Base-by-base conservation (phyloP, 2,888 invertebrate species). In the Colostygia pectinataria region DNA sequence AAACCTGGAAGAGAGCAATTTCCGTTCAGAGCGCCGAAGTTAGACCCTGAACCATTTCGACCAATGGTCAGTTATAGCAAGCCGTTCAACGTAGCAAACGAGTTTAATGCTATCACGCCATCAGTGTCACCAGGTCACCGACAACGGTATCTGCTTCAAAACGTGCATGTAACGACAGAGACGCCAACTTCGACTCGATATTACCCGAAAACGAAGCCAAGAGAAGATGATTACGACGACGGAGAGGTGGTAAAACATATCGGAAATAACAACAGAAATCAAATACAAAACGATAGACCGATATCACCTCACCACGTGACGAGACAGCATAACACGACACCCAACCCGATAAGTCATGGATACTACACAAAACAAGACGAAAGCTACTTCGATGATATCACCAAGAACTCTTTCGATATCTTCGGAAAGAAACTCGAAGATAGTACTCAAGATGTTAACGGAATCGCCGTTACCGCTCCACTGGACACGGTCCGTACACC, bases 401-500 rank as follows among this genome's bases (percentile, higher is more conserved):
- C 95, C 2, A 93, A 93, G 71, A 94, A 94, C 65, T 94, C 94
- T 45, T 95, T 94, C 66, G 94, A 94, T 18, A 92, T 93, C 59
- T 95, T 95, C 68, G 95, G 94, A 1, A 93, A 93, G 77, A 95
- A 94, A 76, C 74, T 94, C 43, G 91, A 82, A 68, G 85, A 83
- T 65, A 90, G 86, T 12, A 88, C 83, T 18, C 88, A 81, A 49
- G 84, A 88, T 59, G 65, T 92, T 0, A 79, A 85, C 65, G 84
- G 92, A 61, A 64, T 89, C 29, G 89, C 82, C 5, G 91, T 90
- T 37, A 91, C 91, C 2, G 80, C 83, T 34, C 85, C 88, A 1
- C 68, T 89, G 2, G 89, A 83, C 41, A 88, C 90, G 0, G 83
- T 89, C 4, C 79, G 82, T 49, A 83, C 90, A 13, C 90, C 89